phyloP scores from a whole-genome alignment of 2,113 vertebrate species.

The Rutilus rutilus region DNA sequence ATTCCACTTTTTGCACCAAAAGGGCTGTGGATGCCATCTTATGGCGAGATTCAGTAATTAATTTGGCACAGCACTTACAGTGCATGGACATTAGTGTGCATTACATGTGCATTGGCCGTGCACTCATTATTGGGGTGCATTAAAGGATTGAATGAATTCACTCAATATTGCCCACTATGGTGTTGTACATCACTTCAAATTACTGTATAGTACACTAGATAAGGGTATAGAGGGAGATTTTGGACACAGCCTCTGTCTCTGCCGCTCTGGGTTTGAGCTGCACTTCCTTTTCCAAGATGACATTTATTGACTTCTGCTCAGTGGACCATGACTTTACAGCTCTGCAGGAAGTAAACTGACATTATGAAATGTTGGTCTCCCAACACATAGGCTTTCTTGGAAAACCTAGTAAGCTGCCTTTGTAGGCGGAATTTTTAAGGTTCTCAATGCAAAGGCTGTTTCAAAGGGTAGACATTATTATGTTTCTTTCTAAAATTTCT shows the following conservation, averaged over 20 bases:
- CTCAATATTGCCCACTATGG: background rate
- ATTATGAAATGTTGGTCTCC: constrained; percentile 31
- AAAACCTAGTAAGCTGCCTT: background rate
- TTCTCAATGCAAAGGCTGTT: background rate
- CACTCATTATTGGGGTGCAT: background rate
- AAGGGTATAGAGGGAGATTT: background rate
- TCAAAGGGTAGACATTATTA: background rate
- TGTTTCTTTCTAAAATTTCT: background rate
- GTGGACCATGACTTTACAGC: constrained; percentile 11
- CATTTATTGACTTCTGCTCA: constrained; percentile 47
- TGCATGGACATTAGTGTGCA: background rate
- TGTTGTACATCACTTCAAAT: background rate
- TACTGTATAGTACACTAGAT: background rate
- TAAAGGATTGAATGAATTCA: background rate
- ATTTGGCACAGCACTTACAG: background rate
- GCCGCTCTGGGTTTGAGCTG: background rate
- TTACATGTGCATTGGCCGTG: background rate
- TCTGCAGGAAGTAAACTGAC: constrained; percentile 20
- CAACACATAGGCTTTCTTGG: background rate
- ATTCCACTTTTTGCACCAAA: background rate
- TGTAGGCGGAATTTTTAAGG: background rate
- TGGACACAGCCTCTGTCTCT: background rate
- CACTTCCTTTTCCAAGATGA: constrained; percentile 30
- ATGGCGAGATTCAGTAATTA: background rate
- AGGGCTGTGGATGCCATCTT: background rate